Conservation (phyloP, 2,888 invertebrate genomes). For the Allacma fusca region DNA sequence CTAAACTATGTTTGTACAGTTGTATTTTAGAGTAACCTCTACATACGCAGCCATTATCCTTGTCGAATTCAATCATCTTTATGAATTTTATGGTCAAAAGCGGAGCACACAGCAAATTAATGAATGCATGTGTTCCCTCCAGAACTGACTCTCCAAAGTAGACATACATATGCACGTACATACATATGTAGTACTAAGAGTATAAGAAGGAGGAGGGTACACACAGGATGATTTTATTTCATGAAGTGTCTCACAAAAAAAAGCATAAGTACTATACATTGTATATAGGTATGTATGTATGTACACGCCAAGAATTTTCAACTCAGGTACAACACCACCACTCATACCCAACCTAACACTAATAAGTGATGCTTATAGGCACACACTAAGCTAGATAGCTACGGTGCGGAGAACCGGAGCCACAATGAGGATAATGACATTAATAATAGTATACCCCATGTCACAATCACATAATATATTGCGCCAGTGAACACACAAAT, state of each 20-base stretch:
- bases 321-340: not conserved
- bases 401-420: not conserved
- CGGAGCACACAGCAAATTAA: slow-evolving; percentile 16
- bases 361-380: not conserved
- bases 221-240: no score
- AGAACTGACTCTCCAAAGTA: no score
- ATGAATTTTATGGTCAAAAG: not conserved
- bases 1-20: slow-evolving; percentile 14
- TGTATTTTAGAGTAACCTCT: not conserved
- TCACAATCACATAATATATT: slow-evolving; percentile 39
- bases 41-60: slow-evolving; percentile 13
- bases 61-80: slow-evolving; percentile 19
- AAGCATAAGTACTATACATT: no score
- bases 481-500: slow-evolving; percentile 32
- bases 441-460: slow-evolving; percentile 28
- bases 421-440: slow-evolving; percentile 37
- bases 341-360: not conserved
- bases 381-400: not conserved
- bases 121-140: not conserved
- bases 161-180: no score
- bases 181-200: no score
- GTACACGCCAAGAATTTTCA: no score
- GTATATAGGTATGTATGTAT: not conserved
- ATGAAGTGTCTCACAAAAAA: no score
- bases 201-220: no score